Conservation (phyloP, 2,888 invertebrate species). For the Rhagophthalmus giganteus region DNA sequence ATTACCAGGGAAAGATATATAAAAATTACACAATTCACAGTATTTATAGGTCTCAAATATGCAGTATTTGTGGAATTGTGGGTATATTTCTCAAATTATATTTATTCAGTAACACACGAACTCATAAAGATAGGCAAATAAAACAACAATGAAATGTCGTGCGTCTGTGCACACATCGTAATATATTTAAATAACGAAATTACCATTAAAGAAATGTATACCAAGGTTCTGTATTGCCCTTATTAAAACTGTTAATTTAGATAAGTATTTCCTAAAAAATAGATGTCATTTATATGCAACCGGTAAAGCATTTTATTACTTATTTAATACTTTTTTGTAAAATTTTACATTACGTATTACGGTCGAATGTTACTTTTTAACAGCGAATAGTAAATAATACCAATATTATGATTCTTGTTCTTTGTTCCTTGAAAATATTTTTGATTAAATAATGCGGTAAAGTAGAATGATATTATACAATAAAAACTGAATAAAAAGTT, state of each 20-base stretch:
- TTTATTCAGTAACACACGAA: conserved; percentile 26
- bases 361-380: too few species aligned
- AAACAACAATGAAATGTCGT: conserved; percentile 27
- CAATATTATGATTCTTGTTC: too few species aligned
- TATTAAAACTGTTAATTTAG: conserved; percentile 1
- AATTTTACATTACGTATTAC: too few species aligned
- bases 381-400: too few species aligned
- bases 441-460: too few species aligned
- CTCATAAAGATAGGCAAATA: conserved; percentile 27
- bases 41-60: conserved; percentile 15
- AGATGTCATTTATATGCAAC: not conserved
- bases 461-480: too few species aligned
- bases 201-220: conserved; percentile 22
- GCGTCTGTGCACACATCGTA: conserved; percentile 24
- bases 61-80: conserved; percentile 24
- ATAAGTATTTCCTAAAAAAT: not conserved
- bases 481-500: too few species aligned
- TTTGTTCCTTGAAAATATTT: too few species aligned
- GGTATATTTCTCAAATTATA: conserved; percentile 29
- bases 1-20: not conserved
- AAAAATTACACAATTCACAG: conserved; percentile 13
- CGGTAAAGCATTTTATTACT: too few species aligned
- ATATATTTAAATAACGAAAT: conserved; percentile 20
- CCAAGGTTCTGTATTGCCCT: conserved; percentile 16
- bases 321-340: not conserved